A percentile compares a stretch with the other conserved stretches of the same genome.
phyloP scores from a whole-genome alignment of 1,140 invertebrate genomes.

The Probaryconus sp. region DNA sequence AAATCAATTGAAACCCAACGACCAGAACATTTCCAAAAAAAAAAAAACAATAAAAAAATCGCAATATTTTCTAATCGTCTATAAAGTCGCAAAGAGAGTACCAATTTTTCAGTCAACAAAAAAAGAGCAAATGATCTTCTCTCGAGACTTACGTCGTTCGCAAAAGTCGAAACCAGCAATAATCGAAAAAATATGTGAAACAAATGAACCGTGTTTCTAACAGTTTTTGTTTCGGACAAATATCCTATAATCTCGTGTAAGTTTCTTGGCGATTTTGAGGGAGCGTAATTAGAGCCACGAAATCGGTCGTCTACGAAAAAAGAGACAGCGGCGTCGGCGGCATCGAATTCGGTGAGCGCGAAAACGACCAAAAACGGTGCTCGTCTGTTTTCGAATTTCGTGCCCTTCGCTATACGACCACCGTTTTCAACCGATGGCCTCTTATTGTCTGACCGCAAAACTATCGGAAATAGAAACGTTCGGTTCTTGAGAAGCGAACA shows the following conservation, averaged over 20 bases:
- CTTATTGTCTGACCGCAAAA: conserved; percentile 71
- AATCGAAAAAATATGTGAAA: background rate
- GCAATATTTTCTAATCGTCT: background rate
- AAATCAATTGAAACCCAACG: too few species aligned
- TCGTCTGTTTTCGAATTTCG: conserved; percentile 32
- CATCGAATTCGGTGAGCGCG: conserved; percentile 27
- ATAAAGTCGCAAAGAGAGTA: too few species aligned
- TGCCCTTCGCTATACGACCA: conserved; percentile 27
- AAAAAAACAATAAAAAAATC: background rate
- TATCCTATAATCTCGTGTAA: conserved; percentile 46
- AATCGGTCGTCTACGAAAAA: conserved; percentile 38
- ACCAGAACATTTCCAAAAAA: too few species aligned
- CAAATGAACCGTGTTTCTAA: conserved; percentile 16
- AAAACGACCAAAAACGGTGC: conserved; percentile 33
- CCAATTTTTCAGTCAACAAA: too few species aligned
- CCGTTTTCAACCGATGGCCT: conserved; percentile 36
- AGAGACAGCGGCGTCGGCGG: conserved; percentile 30
- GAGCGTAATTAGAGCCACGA: conserved; percentile 46
- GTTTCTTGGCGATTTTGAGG: conserved; percentile 27
- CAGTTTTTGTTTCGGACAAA: conserved; percentile 5
- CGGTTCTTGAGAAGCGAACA: conserved; percentile 67
- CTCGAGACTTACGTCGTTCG: too few species aligned
- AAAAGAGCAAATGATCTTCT: too few species aligned
- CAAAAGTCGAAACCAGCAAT: too few species aligned
- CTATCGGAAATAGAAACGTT: conserved; percentile 72